These are phyloP conservation scores for Drosophila differens DNA, from an alignment of 2,888 invertebrate species.

Conservation along the genomic window DNA sequence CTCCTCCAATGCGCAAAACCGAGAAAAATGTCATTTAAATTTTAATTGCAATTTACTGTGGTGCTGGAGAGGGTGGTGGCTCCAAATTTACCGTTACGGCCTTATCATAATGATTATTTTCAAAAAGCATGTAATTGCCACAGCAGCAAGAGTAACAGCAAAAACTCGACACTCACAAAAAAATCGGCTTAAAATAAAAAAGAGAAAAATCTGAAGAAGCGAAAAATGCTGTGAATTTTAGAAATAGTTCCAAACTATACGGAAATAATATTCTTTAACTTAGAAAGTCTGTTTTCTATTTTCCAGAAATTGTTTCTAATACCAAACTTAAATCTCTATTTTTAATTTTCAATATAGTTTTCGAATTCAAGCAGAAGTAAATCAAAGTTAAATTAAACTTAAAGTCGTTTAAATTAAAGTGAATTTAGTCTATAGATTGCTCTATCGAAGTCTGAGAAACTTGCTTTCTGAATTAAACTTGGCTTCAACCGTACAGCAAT, in stretches of 20 bases:
- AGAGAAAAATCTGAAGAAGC: fast-evolving
- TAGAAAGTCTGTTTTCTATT: not conserved
- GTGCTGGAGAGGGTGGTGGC: conserved; percentile 3
- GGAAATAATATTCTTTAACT: not conserved
- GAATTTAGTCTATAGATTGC: too few species aligned
- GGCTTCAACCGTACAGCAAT: not conserved
- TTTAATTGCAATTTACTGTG: conserved; percentile 74
- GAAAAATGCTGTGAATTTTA: not conserved
- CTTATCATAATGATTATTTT: conserved; percentile 79
- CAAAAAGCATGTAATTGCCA: conserved; percentile 74
- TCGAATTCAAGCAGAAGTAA: not conserved
- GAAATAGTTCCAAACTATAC: not conserved
- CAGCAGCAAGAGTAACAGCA: conserved; percentile 15
- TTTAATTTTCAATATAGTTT: not conserved
- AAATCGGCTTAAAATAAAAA: fast-evolving
- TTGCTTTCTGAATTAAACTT: not conserved
- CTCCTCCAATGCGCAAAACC: not conserved
- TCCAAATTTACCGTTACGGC: conserved; percentile 71
- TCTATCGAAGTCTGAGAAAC: not conserved
- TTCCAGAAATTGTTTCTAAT: not conserved
- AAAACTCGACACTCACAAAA: not conserved
- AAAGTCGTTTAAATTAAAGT: not conserved
- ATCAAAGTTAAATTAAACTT: not conserved
- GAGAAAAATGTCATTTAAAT: conserved; percentile 73
- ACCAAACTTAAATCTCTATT: not conserved